Percentiles rank a stretch among this genome's conserved stretches.
These are phyloP conservation scores for Catostylus mosaicus DNA, from an alignment of 30 jellyfish, hydroid and myxozoan genomes.

Conservation along the genomic window DNA sequence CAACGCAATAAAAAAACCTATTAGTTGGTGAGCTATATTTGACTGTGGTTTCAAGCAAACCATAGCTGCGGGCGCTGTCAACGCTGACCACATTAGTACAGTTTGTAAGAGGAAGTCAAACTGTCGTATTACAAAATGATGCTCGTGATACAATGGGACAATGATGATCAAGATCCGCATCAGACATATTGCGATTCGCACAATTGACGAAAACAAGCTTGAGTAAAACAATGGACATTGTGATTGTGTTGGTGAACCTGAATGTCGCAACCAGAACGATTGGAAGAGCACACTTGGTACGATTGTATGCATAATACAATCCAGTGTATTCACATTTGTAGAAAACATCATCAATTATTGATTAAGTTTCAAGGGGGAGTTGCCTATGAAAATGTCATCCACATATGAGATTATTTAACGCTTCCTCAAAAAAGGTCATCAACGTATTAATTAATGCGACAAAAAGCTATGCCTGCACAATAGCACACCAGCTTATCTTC, in stretches of 20 bases:
- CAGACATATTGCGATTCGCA: constrained; percentile 48
- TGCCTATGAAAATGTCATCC: neutral
- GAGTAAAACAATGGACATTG: constrained; percentile 22
- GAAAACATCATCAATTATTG: constrained; percentile 3
- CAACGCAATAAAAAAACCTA: no score
- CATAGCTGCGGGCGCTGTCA: no score
- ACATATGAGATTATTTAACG: no score
- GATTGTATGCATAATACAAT: constrained; percentile 22
- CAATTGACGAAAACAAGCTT: constrained; percentile 63
- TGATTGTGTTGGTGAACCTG: constrained; percentile 2
- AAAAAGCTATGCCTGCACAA: no score
- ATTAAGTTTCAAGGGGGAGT: constrained; percentile 1
- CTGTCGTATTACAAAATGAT: neutral
- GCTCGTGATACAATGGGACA: constrained; percentile 9
- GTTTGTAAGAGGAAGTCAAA: no score
- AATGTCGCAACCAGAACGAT: constrained; percentile 36
- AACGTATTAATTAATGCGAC: no score
- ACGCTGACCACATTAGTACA: no score
- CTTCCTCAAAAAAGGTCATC: no score
- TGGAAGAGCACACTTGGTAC: constrained; percentile 17
- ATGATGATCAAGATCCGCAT: neutral
- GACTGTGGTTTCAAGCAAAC: no score
- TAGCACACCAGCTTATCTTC: no score
- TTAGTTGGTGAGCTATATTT: no score
- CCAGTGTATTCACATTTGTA: constrained; percentile 4